These are phyloP conservation scores for Asteroscopus sphinx DNA, from an alignment of 2,888 invertebrate genomes.

Conservation along the genomic window DNA sequence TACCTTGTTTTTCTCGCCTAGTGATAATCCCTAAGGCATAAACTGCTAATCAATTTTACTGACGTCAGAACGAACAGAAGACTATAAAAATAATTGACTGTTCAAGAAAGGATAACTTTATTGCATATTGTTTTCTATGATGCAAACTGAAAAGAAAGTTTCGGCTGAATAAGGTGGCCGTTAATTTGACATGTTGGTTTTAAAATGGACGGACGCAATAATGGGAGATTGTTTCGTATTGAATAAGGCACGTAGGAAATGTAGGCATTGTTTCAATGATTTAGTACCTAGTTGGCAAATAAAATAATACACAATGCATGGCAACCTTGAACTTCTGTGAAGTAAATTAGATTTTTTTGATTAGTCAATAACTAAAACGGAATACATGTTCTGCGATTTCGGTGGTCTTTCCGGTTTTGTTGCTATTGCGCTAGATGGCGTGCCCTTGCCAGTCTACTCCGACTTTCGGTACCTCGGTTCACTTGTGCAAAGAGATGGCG, in stretches of 20 bases:
- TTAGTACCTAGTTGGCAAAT: no score
- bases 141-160: conserved; percentile 35
- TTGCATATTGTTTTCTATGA: conserved; percentile 43
- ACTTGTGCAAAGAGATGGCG: no score
- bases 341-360: no score
- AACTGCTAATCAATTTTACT: conserved; percentile 9
- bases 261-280: no score
- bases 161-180: background rate
- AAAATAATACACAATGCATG: no score
- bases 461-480: no score
- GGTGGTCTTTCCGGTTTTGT: no score
- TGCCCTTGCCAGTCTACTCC: no score
- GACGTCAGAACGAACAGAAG: conserved; percentile 35
- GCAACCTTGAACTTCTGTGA: no score
- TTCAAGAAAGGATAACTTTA: conserved; percentile 44
- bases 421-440: no score
- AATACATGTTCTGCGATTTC: no score
- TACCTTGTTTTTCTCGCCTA: background rate
- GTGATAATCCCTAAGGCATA: background rate
- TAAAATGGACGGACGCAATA: conserved; percentile 17
- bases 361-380: no score
- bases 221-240: conserved; percentile 18
- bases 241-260: background rate
- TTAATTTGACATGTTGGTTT: conserved; percentile 16
- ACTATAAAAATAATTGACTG: conserved; percentile 41